These are phyloP conservation scores for Prunella himalayana DNA, from an alignment of 2,113 vertebrate genomes.

Conservation along the genomic window DNA sequence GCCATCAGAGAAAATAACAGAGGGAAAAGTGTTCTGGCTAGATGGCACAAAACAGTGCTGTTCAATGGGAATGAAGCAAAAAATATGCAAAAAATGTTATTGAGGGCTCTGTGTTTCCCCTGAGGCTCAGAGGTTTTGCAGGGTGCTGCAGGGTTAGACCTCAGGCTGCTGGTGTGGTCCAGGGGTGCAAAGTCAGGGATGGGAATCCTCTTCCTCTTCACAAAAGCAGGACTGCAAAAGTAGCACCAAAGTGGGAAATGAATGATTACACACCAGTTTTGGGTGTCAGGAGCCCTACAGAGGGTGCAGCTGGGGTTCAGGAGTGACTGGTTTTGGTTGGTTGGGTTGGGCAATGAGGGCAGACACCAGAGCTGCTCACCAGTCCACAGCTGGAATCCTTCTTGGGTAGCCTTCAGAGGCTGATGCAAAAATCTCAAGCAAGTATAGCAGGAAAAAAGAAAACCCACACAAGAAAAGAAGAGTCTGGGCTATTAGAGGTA, in stretches of 20 bases:
- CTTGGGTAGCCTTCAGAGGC: background rate
- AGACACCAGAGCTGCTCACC: fast-evolving
- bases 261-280: fast-evolving
- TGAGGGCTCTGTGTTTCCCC: background rate
- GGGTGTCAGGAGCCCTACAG: background rate
- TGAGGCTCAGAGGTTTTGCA: background rate
- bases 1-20: background rate
- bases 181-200: fast-evolving
- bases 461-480: background rate
- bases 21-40: background rate
- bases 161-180: background rate
- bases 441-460: background rate
- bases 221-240: background rate
- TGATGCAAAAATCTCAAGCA: background rate
- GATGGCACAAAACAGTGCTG: background rate
- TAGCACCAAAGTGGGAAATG: background rate
- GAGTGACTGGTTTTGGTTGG: background rate
- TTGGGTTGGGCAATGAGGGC: background rate
- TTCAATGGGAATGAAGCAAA: background rate
- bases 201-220: background rate
- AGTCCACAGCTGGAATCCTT: background rate
- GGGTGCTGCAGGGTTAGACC: fast-evolving
- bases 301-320: background rate
- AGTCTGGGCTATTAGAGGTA: background rate
- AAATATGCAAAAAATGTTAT: background rate